Percentiles rank a stretch among this genome's conserved stretches.
Evolutionary conservation across 2,888 invertebrate species (phyloP).

Genomic region (Lithosia quadra): DNA sequence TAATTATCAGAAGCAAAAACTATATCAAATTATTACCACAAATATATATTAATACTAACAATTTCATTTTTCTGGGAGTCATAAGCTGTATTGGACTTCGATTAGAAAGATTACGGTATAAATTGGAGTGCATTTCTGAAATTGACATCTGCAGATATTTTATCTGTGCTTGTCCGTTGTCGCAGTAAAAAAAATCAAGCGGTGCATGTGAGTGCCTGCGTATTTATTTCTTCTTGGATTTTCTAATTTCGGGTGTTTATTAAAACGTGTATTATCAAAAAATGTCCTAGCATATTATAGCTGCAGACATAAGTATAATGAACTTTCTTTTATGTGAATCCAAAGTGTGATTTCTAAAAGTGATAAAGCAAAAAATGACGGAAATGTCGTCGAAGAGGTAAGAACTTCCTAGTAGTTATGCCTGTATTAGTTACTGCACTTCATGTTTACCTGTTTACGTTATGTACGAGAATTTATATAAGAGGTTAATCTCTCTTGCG

Average conservation of each 20-base stretch:
- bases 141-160: constrained; percentile 42
- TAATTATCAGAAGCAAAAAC: not conserved
- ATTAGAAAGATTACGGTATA: constrained; percentile 9
- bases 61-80: constrained; percentile 20
- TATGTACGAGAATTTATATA: constrained; percentile 34
- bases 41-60: constrained; percentile 19
- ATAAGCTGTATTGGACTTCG: constrained; percentile 23
- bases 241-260: constrained; percentile 36
- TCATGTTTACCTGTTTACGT: constrained; percentile 32
- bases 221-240: constrained; percentile 46
- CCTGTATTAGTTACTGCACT: not conserved
- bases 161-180: constrained; percentile 46
- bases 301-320: constrained; percentile 60
- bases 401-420: constrained; percentile 47
- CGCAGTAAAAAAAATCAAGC: constrained; percentile 49
- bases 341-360: constrained; percentile 57
- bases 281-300: constrained; percentile 49
- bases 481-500: constrained; percentile 19
- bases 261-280: constrained; percentile 33
- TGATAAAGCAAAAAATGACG: constrained; percentile 74
- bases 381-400: constrained; percentile 85
- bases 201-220: constrained; percentile 54
- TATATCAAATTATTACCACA: not conserved
- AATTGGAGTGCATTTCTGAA: constrained; percentile 31
- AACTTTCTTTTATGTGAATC: constrained; percentile 60